These are phyloP conservation scores for Sebastes alutus DNA, from an alignment of 2,797 vertebrate genomes.

Conservation along the genomic window DNA sequence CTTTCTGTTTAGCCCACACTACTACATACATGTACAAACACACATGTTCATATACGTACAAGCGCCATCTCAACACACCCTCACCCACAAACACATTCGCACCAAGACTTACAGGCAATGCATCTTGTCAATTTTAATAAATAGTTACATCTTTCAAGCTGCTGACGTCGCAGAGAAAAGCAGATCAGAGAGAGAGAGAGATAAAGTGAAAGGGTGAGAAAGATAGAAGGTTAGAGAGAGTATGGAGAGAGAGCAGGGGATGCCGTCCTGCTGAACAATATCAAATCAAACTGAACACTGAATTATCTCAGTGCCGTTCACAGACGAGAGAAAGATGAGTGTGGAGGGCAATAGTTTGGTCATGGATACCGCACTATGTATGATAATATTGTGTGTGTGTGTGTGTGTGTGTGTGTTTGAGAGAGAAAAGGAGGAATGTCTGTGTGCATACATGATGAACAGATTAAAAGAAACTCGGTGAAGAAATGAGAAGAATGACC, in stretches of 20 bases:
- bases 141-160: slow-evolving; percentile 75
- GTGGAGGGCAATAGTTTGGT: neutral
- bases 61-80: neutral
- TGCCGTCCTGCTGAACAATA: slow-evolving; percentile 3
- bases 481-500: neutral
- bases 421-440: too few relatives aligned
- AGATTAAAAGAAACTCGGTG: neutral
- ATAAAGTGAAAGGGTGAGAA: neutral
- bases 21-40: neutral
- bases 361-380: neutral
- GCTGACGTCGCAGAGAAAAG: slow-evolving; percentile 42
- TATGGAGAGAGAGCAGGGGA: neutral
- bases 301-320: neutral
- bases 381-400: neutral
- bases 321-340: neutral
- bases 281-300: slow-evolving; percentile 30
- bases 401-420: neutral
- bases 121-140: slow-evolving; percentile 80
- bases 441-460: too few relatives aligned
- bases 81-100: slow-evolving; percentile 27
- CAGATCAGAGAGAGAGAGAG: slow-evolving; percentile 1
- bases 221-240: neutral
- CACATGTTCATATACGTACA: neutral
- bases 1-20: slow-evolving; percentile 9
- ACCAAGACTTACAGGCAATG: slow-evolving; percentile 55